Evolutionary conservation across 2,113 vertebrate genomes (phyloP), one percentile per base, ranked within the genome.

Genomic region (Sinocyclocheilus grahami): DNA sequence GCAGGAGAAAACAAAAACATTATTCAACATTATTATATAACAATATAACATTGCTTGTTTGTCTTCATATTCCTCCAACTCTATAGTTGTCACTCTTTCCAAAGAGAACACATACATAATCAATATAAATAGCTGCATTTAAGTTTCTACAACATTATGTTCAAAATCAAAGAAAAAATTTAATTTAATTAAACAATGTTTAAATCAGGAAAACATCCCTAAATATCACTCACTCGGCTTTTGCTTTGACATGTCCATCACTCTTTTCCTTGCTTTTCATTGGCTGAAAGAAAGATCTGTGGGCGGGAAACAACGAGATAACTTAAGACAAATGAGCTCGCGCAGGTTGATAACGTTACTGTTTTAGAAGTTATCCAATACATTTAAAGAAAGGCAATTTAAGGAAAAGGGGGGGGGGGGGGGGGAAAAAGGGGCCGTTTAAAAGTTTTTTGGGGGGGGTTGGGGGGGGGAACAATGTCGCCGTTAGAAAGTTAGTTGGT

Each of bases 251-350:
- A 0, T 92, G 71, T 67, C 85, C 90, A 13, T 90, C 90, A 11
- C 86, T 86, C 85, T 93, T 93, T 12, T 67, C 91, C 81, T 95
- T 96, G 81, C 71, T 87, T 83, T 92, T 91, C 85, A 92, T 93
- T 63, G 96, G 96, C 86, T 95, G 94, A 83, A 97, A 97, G 91
- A 97, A 97, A 2, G 97, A 97, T 89, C 97, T 97, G 74, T 72
- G 65, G 46, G 81, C 27, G 48, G 65, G 16, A 46, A 13, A 72
- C 60, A 33, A n/a, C 22, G 46, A 48, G 2, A 33, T 33, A 33
- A 33, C 30, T 20, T 27, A 67, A 69, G n/a, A 3, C n/a, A 8
- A 4, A 5, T 33, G 3, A 22, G 60, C 5, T 24, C 37, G 12
- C 11, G 12, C 22, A 33, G 48, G 55, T 55, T 1, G 3, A 27